These are phyloP conservation scores for Monomorium pharaonis DNA, from an alignment of 1,140 invertebrate species.

Conservation along the genomic window DNA sequence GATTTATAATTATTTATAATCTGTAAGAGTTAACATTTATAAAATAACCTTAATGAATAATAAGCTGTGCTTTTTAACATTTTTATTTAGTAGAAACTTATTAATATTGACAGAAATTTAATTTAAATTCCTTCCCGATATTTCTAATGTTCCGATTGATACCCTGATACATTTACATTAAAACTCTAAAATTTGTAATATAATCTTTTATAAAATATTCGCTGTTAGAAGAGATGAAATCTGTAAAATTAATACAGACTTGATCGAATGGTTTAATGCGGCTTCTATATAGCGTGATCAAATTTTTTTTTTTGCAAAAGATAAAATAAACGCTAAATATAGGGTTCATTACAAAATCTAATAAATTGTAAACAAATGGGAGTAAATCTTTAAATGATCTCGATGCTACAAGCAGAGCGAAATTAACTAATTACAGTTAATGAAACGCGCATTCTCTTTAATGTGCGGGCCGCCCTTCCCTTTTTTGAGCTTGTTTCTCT, in stretches of 20 bases:
- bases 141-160: not conserved
- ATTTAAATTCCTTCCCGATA: not conserved
- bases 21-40: not conserved
- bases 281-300: not conserved
- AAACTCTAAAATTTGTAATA: not conserved
- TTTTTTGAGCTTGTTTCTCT: not conserved
- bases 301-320: not conserved
- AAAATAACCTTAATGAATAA: not conserved
- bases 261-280: not conserved
- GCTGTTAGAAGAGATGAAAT: not conserved
- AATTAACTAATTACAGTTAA: slow-evolving; percentile 61
- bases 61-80: not conserved
- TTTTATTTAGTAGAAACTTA: not conserved
- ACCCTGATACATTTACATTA: not conserved
- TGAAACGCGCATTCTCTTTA: slow-evolving; percentile 58
- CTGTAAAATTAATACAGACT: not conserved
- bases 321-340: not conserved
- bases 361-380: not conserved
- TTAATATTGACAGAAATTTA: not conserved
- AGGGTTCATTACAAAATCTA: not conserved
- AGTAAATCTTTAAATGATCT: not conserved
- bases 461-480: not conserved
- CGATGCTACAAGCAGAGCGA: not conserved
- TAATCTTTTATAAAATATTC: too few relatives aligned
- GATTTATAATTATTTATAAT: not conserved